Percentiles rank a stretch among this genome's conserved stretches.
phyloP scores from a whole-genome alignment of 2,113 vertebrate genomes.

The Ctenodactylus gundi region DNA sequence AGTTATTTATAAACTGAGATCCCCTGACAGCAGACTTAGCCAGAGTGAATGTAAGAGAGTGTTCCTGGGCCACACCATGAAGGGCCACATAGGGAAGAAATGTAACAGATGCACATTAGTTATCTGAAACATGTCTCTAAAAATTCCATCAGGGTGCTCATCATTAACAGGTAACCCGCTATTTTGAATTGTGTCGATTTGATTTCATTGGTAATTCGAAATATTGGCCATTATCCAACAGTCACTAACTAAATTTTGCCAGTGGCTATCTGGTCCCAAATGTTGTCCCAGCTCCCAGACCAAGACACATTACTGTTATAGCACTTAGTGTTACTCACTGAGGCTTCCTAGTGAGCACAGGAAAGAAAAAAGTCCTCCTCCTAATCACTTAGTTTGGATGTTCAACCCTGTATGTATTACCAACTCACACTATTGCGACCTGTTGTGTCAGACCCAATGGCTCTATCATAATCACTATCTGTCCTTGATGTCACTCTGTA shows the following conservation, averaged over 20 bases:
- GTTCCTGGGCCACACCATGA: not conserved
- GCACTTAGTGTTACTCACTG: not conserved
- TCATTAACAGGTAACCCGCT: not conserved
- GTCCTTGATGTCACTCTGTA: not conserved
- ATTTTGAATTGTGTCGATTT: not conserved
- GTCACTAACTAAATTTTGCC: not conserved
- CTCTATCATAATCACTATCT: not conserved
- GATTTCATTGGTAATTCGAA: not conserved
- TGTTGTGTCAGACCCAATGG: not conserved
- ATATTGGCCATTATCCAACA: not conserved
- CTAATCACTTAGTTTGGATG: not conserved
- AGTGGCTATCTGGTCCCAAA: not conserved
- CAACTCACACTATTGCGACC: rapidly evolving
- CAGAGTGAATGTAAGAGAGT: not conserved
- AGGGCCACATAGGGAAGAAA: not conserved
- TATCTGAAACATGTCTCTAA: not conserved
- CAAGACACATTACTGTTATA: not conserved
- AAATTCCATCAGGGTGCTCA: not conserved
- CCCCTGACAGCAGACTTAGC: not conserved
- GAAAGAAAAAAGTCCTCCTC: not conserved
- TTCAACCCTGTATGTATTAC: not conserved
- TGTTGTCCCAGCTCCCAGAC: not conserved
- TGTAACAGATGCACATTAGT: not conserved
- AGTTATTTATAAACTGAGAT: not conserved
- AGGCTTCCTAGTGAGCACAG: not conserved